Percentiles rank a stretch among this genome's conserved stretches.
Conservation (phyloP, 2,113 vertebrate species). For the Paratilapia polleni region DNA sequence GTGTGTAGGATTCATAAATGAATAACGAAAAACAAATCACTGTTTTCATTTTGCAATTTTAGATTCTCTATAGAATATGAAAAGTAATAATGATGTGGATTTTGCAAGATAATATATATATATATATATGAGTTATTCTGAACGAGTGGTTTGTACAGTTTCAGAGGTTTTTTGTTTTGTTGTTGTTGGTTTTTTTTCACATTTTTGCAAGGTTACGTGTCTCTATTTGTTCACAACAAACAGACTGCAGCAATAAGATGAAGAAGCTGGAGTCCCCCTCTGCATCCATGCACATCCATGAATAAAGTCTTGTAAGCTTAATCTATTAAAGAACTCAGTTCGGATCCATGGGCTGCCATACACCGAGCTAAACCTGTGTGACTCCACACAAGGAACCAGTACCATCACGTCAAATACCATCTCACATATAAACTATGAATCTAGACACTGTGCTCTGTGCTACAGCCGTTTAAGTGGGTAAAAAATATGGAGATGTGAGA, state of each 20-base stretch:
- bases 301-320: background rate
- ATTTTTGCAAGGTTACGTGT: background rate
- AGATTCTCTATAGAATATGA: background rate
- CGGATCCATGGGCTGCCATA: background rate
- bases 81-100: background rate
- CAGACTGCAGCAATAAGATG: background rate
- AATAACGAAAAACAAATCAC: background rate
- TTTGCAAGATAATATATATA: background rate
- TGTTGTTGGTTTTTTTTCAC: background rate
- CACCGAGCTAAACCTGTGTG: background rate
- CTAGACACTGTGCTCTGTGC: background rate
- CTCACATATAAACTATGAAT: background rate
- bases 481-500: conserved; percentile 2
- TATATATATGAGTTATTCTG: background rate
- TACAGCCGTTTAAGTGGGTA: background rate
- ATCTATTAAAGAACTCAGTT: background rate
- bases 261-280: background rate
- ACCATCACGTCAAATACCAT: conserved; percentile 9
- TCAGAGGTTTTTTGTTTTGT: background rate
- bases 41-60: background rate
- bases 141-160: background rate
- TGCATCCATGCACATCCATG: background rate
- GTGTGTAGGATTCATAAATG: background rate
- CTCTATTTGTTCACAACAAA: background rate
- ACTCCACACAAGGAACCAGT: background rate